Conservation (phyloP, 2,113 vertebrate genomes). For the Onychostruthus taczanowskii region DNA sequence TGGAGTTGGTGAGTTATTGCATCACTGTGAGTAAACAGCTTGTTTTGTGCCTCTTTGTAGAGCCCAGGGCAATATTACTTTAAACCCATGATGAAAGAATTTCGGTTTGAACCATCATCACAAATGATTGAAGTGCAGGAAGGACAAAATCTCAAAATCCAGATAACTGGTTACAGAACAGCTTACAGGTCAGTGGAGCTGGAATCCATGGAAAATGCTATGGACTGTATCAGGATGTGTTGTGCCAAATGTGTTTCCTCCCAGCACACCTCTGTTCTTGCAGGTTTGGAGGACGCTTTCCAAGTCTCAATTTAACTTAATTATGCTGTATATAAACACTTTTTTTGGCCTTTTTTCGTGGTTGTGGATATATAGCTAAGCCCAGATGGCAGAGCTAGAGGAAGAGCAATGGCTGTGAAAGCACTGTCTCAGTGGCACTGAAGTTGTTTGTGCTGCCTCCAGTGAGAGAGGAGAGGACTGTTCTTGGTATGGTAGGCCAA, state of each 20-base stretch:
- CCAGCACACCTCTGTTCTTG: background rate
- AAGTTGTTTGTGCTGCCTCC: background rate
- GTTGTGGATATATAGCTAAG: background rate
- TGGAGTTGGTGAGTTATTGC: background rate
- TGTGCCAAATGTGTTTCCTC: background rate
- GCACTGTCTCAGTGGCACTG: background rate
- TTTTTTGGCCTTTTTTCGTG: background rate
- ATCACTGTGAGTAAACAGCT: background rate
- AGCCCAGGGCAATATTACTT: constrained; percentile 98
- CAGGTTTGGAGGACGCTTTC: background rate
- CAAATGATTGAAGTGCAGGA: constrained; percentile 98
- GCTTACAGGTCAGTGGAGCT: constrained; percentile 81
- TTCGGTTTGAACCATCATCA: constrained; percentile 93
- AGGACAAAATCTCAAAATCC: constrained; percentile 90
- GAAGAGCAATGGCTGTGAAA: background rate
- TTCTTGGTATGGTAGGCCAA: background rate
- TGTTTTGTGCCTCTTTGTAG: constrained; percentile 67
- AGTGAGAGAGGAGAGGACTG: background rate
- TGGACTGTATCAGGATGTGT: background rate
- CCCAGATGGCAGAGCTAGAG: background rate
- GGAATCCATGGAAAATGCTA: background rate
- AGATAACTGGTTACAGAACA: constrained; percentile 89
- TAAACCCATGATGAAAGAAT: constrained; percentile 99
- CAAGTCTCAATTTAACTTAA: background rate
- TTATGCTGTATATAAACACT: background rate